phyloP scores from a whole-genome alignment of 2,888 invertebrate species.

The Temnothorax rugatulus region DNA sequence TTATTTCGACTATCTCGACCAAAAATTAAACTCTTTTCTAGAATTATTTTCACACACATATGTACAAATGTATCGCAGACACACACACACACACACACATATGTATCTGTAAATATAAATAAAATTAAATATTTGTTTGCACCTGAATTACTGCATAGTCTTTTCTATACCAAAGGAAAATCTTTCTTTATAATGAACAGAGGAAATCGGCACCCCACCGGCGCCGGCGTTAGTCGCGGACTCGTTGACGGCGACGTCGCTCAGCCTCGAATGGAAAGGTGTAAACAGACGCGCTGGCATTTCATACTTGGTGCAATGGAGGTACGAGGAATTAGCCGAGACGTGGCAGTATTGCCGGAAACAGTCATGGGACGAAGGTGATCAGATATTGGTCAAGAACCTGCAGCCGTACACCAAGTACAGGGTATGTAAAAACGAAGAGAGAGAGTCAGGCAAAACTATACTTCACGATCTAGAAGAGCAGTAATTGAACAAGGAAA shows the following conservation, averaged over 20 bases:
- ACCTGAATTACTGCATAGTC: not conserved
- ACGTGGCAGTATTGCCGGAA: slow-evolving; percentile 95
- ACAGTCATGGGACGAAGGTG: slow-evolving; percentile 90
- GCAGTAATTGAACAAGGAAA: not conserved
- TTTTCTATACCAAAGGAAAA: not conserved
- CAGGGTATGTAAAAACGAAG: slow-evolving; percentile 88
- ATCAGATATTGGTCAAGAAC: slow-evolving; percentile 91
- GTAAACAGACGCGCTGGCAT: slow-evolving; percentile 86
- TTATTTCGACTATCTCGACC: not conserved
- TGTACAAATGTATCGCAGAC: no score
- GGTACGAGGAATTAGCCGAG: slow-evolving; percentile 90
- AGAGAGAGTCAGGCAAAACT: not conserved
- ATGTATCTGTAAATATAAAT: not conserved
- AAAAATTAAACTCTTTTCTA: not conserved
- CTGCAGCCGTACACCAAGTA: slow-evolving; percentile 96
- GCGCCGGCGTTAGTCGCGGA: slow-evolving; percentile 93
- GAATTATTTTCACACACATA: not conserved
- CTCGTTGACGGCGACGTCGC: slow-evolving; percentile 91
- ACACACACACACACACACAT: no score
- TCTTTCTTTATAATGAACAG: slow-evolving; percentile 81
- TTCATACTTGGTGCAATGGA: slow-evolving; percentile 91
- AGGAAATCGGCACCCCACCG: slow-evolving; percentile 90
- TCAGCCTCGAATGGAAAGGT: slow-evolving; percentile 93
- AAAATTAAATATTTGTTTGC: slow-evolving; percentile 16
- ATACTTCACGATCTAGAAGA: not conserved